Base-by-base conservation (phyloP, 2,797 vertebrate genomes). In the Caiman crocodilus region DNA sequence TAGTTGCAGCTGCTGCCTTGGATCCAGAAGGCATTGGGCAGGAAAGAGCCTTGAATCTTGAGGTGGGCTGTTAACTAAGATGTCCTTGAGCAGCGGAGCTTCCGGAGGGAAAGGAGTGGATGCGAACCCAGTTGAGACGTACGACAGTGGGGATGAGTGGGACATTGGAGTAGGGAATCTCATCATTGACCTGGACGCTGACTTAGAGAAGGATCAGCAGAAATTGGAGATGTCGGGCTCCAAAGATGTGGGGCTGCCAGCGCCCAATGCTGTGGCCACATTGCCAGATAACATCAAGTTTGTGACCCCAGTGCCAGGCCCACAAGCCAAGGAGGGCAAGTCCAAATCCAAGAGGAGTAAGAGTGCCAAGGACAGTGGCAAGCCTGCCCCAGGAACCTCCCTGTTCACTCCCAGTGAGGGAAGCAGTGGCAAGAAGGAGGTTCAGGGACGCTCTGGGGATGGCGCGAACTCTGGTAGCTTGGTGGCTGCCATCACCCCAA, bases 21-120 rank as follows among this genome's bases (percentile, higher is more conserved):
- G 96, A 97, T 95, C 96, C 96, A 84, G 94, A 97, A 97, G 97
- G 96, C 85, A 12, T 87, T 97, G 97, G 97, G 97, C 98, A 94
- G 97, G 97, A 96, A 98, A 98, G 97, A 98, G 97, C 97, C 97
- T 98, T 97, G 97, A 98, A 98, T 96, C 80, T 98, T 96, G 98
- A 97, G 97, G 97, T 98, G 99, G 99, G 98, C 98, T 95, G 98
- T 99, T 99, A 99, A 99, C 98, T 99, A 99, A 99, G 99, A 99
- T 99, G 99, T 99, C 99, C 99, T 99, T 99, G 99, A 99, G 99
- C 99, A 98, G 99, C 99, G 99, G 99, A 99, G 99, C 99, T 99
- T 99, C 99, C 99, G 99, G 99, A 99, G 99, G 99, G 99, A 99
- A 99, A 99, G 99, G 99, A 99, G 99, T 99, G 97, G 99, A 99